Evolutionary conservation across 2,113 vertebrate genomes (phyloP).

Genomic region (Ursus arctos): DNA sequence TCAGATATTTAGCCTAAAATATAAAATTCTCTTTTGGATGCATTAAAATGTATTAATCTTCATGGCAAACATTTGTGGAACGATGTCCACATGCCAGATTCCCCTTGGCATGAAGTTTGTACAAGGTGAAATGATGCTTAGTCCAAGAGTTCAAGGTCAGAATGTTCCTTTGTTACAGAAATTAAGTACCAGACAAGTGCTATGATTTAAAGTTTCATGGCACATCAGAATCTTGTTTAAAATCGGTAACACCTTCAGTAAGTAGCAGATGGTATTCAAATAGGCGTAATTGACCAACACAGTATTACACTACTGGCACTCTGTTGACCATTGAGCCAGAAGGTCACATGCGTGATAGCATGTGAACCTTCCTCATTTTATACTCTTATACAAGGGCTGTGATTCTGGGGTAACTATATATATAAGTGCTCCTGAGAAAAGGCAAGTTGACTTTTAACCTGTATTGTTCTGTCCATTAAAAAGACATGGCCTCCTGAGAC

Average conservation of each 20-base stretch:
- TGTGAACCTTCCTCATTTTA: slow-evolving; percentile 81
- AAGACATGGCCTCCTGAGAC: slow-evolving; percentile 16
- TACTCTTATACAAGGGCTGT: slow-evolving; percentile 77
- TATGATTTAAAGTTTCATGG: slow-evolving; percentile 80
- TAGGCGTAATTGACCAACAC: slow-evolving; percentile 86
- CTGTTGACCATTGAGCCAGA: slow-evolving; percentile 81
- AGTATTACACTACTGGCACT: slow-evolving; percentile 75
- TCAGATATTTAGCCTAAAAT: slow-evolving; percentile 40
- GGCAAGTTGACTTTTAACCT: slow-evolving; percentile 79
- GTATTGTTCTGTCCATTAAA: slow-evolving; percentile 77
- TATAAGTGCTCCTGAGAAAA: slow-evolving; percentile 81
- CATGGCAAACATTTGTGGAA: background rate
- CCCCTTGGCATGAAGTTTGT: background rate
- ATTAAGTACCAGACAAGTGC: slow-evolving; percentile 78
- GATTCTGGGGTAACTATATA: slow-evolving; percentile 79
- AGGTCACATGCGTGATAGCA: slow-evolving; percentile 80
- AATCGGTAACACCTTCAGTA: slow-evolving; percentile 84
- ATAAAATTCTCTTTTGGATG: slow-evolving; percentile 12
- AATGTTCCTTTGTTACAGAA: slow-evolving; percentile 38
- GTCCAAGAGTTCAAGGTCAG: slow-evolving; percentile 7
- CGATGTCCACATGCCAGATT: background rate
- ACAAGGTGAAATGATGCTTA: background rate
- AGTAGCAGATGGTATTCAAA: slow-evolving; percentile 84
- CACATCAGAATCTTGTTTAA: slow-evolving; percentile 78
- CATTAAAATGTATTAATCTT: slow-evolving; percentile 50